Evolutionary conservation across 1,140 invertebrate species (phyloP).

Genomic region (Bombus breviceps): DNA sequence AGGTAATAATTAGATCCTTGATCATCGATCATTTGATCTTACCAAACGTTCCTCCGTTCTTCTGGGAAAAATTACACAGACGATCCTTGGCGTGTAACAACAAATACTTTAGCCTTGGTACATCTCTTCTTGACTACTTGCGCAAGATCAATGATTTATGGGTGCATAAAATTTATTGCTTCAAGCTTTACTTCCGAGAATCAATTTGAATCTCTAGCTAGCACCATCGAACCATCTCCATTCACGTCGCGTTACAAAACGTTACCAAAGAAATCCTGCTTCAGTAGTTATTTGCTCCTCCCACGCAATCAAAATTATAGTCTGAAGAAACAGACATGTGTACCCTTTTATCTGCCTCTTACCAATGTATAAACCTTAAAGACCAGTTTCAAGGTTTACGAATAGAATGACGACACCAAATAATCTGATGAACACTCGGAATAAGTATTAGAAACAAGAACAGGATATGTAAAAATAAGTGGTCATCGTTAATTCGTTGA

Average conservation of each 20-base stretch:
- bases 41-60: too few relatives aligned
- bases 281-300: background rate
- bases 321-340: background rate
- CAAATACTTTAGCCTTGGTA: background rate
- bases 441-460: too few relatives aligned
- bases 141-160: background rate
- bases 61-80: background rate
- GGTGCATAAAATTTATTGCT: constrained; percentile 10
- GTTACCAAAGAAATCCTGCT: background rate
- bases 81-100: too few relatives aligned
- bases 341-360: background rate
- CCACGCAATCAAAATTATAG: background rate
- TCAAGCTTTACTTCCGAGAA: background rate
- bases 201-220: background rate
- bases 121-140: background rate
- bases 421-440: background rate
- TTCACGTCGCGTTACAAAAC: background rate
- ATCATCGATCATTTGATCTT: too few relatives aligned
- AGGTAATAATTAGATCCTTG: too few relatives aligned
- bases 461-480: background rate
- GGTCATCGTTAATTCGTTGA: background rate
- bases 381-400: background rate
- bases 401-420: background rate
- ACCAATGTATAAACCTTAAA: background rate
- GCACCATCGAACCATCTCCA: background rate